Conservation (phyloP, 2,797 vertebrate genomes). For the Morelia viridis region DNA sequence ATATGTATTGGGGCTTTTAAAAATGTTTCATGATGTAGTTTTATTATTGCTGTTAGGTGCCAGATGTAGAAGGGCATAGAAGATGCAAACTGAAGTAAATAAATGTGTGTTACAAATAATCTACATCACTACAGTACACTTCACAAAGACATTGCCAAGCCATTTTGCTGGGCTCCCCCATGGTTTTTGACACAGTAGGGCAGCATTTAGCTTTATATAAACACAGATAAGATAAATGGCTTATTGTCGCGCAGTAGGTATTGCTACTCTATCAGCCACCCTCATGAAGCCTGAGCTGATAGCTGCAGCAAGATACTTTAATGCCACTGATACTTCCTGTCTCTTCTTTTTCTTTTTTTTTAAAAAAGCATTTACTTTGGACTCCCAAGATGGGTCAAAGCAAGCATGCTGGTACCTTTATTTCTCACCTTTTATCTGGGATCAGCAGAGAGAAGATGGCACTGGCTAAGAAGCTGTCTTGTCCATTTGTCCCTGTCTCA, state of each 20-base stretch:
- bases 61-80: neutral
- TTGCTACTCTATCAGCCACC: constrained; percentile 57
- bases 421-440: constrained; percentile 41
- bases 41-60: neutral
- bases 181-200: constrained; percentile 49
- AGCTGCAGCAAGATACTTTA: constrained; percentile 52
- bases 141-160: constrained; percentile 48
- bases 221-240: constrained; percentile 62
- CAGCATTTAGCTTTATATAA: constrained; percentile 57
- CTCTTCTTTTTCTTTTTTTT: neutral
- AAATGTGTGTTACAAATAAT: constrained; percentile 38
- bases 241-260: constrained; percentile 55
- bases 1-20: neutral
- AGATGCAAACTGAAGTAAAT: constrained; percentile 6
- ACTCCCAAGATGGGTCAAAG: constrained; percentile 55
- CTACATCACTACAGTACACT: constrained; percentile 40
- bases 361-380: constrained; percentile 51
- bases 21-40: neutral
- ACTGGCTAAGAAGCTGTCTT: constrained; percentile 31
- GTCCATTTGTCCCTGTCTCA: neutral
- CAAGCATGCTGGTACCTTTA: constrained; percentile 25
- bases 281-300: constrained; percentile 51
- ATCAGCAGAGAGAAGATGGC: constrained; percentile 40
- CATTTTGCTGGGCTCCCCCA: constrained; percentile 12
- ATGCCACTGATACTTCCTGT: constrained; percentile 44